Percentiles rank a stretch among this genome's conserved stretches.
These are phyloP conservation scores for Hycleus phaleratus DNA, from an alignment of 1,140 invertebrate genomes.

Conservation along the genomic window DNA sequence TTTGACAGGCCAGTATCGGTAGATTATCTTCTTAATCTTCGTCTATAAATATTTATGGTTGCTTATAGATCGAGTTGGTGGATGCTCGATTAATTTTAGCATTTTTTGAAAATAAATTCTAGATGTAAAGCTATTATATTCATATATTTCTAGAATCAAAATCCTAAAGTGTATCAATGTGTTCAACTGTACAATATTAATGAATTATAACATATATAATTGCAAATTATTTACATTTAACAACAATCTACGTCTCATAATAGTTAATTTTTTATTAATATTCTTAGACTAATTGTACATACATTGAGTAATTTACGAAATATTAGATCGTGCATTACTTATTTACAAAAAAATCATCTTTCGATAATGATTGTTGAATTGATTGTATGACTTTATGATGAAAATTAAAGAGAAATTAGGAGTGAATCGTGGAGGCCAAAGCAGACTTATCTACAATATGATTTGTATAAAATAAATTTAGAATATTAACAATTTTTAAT, in stretches of 20 bases:
- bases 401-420: too few relatives aligned
- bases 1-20: too few relatives aligned
- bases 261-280: constrained; percentile 4
- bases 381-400: background rate
- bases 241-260: constrained; percentile 19
- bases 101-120: constrained; percentile 1
- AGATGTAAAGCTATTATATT: constrained; percentile 25
- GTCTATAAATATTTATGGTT: background rate
- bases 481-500: too few relatives aligned
- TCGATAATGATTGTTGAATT: background rate
- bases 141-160: constrained; percentile 29
- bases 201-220: constrained; percentile 26
- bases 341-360: background rate
- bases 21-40: background rate
- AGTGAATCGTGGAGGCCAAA: too few relatives aligned
- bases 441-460: too few relatives aligned
- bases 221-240: constrained; percentile 30
- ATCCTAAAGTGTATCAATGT: constrained; percentile 31
- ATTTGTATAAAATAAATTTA: too few relatives aligned
- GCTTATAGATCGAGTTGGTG: background rate
- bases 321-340: constrained; percentile 1
- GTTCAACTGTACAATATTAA: constrained; percentile 30
- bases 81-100: too few relatives aligned
- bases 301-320: constrained; percentile 17
- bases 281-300: constrained; percentile 26